Percentiles rank a stretch among this genome's conserved stretches.
Conservation (phyloP, 2,113 vertebrate species). For the Lucifuga dentata region DNA sequence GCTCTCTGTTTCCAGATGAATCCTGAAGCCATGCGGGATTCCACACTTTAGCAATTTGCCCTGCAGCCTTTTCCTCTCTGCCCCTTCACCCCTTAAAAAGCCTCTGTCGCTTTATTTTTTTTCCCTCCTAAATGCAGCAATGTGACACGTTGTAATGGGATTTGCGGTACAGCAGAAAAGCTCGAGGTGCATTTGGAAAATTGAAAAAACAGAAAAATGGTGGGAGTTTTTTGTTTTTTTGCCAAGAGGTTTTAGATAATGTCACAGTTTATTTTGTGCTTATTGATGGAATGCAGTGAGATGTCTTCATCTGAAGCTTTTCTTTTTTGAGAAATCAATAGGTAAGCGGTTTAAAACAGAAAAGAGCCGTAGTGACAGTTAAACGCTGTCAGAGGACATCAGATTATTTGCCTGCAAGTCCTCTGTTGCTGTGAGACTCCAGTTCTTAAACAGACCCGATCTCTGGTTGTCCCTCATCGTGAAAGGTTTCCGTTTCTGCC, state of each 20-base stretch:
- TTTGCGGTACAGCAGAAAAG: conserved; percentile 44
- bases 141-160: conserved; percentile 61
- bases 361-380: conserved; percentile 47
- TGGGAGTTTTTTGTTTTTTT: not conserved
- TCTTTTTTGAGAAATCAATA: conserved; percentile 58
- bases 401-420: conserved; percentile 71
- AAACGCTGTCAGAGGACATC: conserved; percentile 57
- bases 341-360: conserved; percentile 43
- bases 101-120: conserved; percentile 52
- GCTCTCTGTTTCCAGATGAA: conserved; percentile 72
- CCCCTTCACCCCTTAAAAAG: conserved; percentile 28
- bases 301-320: conserved; percentile 37
- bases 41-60: conserved; percentile 62
- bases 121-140: conserved; percentile 45
- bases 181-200: conserved; percentile 53
- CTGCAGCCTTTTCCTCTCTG: conserved; percentile 19
- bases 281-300: conserved; percentile 31
- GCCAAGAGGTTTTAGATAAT: conserved; percentile 9
- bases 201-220: conserved; percentile 22
- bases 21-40: conserved; percentile 60
- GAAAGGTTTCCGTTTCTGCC: conserved; percentile 71
- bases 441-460: conserved; percentile 66
- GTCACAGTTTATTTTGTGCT: conserved; percentile 15
- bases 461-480: conserved; percentile 72
- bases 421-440: conserved; percentile 73